A percentile compares a stretch with the other conserved stretches of the same genome.
Conservation (phyloP, 2,888 invertebrate species). For the Rhyacophila evoluta region DNA sequence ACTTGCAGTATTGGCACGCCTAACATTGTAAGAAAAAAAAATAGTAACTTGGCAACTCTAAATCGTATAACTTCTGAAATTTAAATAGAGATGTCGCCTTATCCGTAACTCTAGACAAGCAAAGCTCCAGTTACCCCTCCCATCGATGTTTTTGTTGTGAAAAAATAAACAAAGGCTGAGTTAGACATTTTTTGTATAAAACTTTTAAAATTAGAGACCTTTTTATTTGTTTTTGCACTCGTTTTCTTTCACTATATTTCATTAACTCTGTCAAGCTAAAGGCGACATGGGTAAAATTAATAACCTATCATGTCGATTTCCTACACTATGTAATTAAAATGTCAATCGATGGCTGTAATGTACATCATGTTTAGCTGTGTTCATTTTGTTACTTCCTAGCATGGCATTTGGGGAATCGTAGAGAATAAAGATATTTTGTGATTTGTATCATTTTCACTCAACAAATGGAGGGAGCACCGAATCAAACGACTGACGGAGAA, state of each 20-base stretch:
- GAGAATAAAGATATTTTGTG: conserved; percentile 19
- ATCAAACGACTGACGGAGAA: conserved; percentile 56
- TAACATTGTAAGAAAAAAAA: too few species aligned
- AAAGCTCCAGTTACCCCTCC: conserved; percentile 9
- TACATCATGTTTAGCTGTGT: background rate
- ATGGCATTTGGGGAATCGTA: background rate
- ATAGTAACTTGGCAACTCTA: background rate
- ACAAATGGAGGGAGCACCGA: conserved; percentile 41
- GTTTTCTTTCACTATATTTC: background rate
- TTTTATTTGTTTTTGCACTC: background rate
- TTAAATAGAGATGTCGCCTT: background rate
- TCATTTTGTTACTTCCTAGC: conserved; percentile 9
- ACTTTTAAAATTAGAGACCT: background rate
- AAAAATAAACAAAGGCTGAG: conserved; percentile 31
- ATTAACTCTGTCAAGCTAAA: background rate
- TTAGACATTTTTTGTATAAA: background rate
- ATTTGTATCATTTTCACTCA: conserved; percentile 5
- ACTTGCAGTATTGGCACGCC: too few species aligned
- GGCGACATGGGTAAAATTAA: background rate
- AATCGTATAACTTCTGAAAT: background rate
- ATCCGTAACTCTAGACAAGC: background rate
- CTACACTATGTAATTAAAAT: background rate
- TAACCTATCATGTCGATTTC: background rate
- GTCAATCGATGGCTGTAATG: conserved; percentile 27
- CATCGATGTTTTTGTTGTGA: conserved; percentile 20